Percentiles rank a stretch among this genome's conserved stretches.
Evolutionary conservation across 1,140 invertebrate genomes (phyloP).

Genomic region (Eriocheir sinensis): DNA sequence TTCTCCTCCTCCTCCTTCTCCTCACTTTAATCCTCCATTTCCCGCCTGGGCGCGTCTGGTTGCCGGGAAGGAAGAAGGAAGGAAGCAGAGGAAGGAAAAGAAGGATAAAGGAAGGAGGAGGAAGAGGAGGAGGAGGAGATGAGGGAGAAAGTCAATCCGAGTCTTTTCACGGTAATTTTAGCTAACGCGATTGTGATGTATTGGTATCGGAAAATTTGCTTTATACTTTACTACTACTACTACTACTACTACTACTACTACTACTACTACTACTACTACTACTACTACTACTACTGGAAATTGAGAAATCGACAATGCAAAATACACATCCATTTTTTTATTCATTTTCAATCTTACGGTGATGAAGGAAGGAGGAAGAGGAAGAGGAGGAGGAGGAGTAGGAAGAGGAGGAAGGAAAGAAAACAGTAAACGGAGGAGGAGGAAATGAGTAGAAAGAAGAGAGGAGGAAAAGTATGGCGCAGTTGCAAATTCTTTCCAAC

Average conservation of each 20-base stretch:
- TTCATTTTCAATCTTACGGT: neutral
- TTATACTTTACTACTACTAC: too few species aligned
- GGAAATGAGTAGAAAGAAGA: neutral
- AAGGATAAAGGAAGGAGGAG: neutral
- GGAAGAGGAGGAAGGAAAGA: neutral
- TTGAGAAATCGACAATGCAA: too few species aligned
- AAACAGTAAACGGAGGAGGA: neutral
- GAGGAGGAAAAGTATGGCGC: neutral
- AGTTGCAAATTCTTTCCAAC: neutral
- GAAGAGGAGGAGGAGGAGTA: neutral
- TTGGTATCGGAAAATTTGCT: too few species aligned
- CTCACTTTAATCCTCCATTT: neutral
- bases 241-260: too few species aligned
- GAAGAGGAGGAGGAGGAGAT: neutral
- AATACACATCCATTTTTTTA: too few species aligned
- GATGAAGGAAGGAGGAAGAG: neutral
- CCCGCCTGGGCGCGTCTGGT: neutral
- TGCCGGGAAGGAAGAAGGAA: neutral
- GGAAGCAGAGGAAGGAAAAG: too few species aligned
- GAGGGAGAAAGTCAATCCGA: too few species aligned
- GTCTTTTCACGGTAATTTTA: too few species aligned
- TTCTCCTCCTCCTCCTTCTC: too few species aligned
- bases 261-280: too few species aligned
- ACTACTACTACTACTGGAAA: too few species aligned
- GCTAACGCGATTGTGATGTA: too few species aligned